phyloP scores from a whole-genome alignment of 1,140 invertebrate genomes.

The Ceratina japonica region DNA sequence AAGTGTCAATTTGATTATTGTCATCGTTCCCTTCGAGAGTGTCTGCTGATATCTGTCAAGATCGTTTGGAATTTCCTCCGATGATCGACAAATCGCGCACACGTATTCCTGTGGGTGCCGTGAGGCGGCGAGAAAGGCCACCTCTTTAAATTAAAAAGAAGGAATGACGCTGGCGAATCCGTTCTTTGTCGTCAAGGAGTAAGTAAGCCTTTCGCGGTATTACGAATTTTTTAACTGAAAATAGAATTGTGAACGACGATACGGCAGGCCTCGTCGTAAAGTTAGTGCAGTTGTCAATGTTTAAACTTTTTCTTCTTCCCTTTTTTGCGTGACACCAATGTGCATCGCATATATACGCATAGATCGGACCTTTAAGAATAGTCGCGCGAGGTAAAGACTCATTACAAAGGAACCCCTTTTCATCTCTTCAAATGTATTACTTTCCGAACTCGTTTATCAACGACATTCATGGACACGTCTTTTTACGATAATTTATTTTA shows the following conservation, averaged over 20 bases:
- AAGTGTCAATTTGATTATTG: constrained; percentile 55
- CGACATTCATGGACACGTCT: no score
- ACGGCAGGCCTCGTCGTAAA: not conserved
- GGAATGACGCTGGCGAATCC: constrained; percentile 97
- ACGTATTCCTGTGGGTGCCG: constrained; percentile 71
- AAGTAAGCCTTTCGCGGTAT: constrained; percentile 79
- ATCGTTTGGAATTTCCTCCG: constrained; percentile 66
- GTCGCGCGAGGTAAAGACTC: constrained; percentile 5
- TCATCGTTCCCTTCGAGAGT: constrained; percentile 27
- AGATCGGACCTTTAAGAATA: constrained; percentile 16
- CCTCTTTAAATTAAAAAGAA: constrained; percentile 75
- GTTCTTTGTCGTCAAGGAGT: constrained; percentile 97
- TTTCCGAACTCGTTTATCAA: no score
- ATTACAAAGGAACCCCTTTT: constrained; percentile 7
- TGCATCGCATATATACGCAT: not conserved
- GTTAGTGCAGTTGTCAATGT: not conserved
- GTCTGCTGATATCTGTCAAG: constrained; percentile 18
- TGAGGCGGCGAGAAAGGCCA: constrained; percentile 74
- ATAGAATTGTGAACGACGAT: not conserved
- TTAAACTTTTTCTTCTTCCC: constrained; percentile 18
- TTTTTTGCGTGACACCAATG: not conserved
- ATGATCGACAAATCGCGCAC: constrained; percentile 71
- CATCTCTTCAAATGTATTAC: not conserved
- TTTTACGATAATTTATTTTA: not conserved
- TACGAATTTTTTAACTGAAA: not conserved